Evolutionary conservation across 2,113 vertebrate genomes (phyloP).

Genomic region (Tauraco erythrolophus): DNA sequence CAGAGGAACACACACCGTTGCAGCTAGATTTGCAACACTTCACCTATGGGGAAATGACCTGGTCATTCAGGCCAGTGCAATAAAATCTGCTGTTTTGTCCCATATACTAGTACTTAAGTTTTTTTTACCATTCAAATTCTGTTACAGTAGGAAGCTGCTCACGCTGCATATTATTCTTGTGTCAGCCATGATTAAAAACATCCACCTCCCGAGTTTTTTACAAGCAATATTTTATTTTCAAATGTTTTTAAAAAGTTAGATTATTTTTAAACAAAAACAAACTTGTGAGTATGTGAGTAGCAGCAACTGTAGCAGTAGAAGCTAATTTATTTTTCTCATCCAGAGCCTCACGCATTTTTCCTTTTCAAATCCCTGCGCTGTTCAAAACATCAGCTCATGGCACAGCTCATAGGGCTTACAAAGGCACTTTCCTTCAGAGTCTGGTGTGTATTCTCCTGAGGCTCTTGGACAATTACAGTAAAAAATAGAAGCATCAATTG

Average conservation of each 20-base stretch:
- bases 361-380: neutral
- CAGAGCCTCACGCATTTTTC: conserved; percentile 10
- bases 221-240: neutral
- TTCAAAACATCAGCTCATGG: neutral
- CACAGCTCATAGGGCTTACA: conserved; percentile 9
- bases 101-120: neutral
- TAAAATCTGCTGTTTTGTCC: neutral
- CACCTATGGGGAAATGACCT: neutral
- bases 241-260: neutral
- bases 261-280: conserved; percentile 33
- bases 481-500: conserved; percentile 64
- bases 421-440: conserved; percentile 5
- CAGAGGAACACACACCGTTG: neutral
- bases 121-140: neutral
- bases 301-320: neutral
- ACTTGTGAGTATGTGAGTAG: neutral
- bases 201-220: neutral
- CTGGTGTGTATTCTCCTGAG: conserved; percentile 21
- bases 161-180: neutral
- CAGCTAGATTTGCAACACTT: neutral
- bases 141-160: neutral
- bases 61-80: neutral
- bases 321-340: conserved; percentile 31
- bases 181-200: neutral
- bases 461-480: conserved; percentile 49